Percentiles rank a stretch among this genome's conserved stretches.
These are phyloP conservation scores for Gerris lacustris DNA, from an alignment of 2,888 invertebrate species.

Conservation along the genomic window DNA sequence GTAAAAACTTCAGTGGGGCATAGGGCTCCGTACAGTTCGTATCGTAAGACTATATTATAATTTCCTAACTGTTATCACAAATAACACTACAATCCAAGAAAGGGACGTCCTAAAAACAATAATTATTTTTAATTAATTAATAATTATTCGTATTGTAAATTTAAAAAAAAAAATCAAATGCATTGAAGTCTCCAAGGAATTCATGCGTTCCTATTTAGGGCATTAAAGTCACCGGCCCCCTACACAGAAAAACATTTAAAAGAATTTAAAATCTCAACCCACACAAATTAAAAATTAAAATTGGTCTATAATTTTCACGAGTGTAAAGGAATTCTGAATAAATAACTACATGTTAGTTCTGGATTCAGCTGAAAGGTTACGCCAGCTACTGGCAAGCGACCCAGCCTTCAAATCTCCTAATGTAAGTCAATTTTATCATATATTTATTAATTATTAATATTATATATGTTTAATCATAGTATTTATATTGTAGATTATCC, in stretches of 20 bases:
- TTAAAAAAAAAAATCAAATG: not conserved
- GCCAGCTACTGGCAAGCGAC: constrained; percentile 26
- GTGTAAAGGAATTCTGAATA: not conserved
- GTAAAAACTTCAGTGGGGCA: not conserved
- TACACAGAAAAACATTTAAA: no score
- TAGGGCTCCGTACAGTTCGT: not conserved
- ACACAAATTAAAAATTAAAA: not conserved
- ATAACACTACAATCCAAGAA: not conserved
- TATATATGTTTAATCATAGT: no score
- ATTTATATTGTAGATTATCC: no score
- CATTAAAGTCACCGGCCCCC: no score
- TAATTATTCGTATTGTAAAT: not conserved
- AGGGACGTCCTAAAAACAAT: no score
- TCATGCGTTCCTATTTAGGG: not conserved
- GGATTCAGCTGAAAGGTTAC: constrained; percentile 25
- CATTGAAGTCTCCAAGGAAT: not conserved
- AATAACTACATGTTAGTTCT: constrained; percentile 24
- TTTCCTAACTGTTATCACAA: not conserved
- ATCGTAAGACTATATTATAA: not conserved
- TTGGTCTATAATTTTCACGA: not conserved
- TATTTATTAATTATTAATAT: not conserved
- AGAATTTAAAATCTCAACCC: not conserved
- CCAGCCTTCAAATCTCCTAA: constrained; percentile 27
- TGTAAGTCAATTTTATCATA: constrained; percentile 19
- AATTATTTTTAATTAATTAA: no score